These are phyloP conservation scores for Loripinus fragilis DNA, from an alignment of 2,888 invertebrate species.

Conservation along the genomic window DNA sequence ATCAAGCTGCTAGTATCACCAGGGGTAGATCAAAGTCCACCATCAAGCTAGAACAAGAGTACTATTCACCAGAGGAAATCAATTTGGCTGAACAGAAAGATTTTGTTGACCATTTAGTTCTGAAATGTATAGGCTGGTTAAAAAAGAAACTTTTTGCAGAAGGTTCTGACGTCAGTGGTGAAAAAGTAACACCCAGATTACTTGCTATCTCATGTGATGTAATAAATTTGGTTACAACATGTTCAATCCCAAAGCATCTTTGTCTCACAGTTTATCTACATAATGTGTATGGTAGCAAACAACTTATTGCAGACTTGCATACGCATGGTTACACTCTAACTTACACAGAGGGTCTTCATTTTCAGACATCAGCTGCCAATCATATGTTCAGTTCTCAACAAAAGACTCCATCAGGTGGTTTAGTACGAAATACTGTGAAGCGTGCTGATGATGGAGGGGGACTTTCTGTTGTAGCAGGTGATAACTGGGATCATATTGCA, in stretches of 20 bases:
- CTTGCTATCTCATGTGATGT: no score
- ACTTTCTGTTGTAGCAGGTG: not conserved
- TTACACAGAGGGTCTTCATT: not conserved
- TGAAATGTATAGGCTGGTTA: no score
- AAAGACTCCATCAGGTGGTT: not conserved
- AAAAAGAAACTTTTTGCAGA: no score
- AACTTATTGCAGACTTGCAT: slow-evolving; percentile 16
- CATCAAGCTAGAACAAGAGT: no score
- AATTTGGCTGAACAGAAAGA: no score
- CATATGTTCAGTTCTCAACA: not conserved
- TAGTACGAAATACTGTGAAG: not conserved
- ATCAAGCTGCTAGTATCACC: no score
- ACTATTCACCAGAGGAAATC: no score
- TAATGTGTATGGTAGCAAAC: slow-evolving; percentile 4
- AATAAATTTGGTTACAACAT: no score
- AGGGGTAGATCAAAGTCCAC: no score
- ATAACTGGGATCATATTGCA: slow-evolving; percentile 22
- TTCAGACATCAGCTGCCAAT: not conserved
- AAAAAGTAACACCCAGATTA: no score
- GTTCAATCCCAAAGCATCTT: slow-evolving; percentile 15
- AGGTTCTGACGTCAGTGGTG: no score
- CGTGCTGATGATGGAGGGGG: not conserved
- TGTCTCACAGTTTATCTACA: slow-evolving; percentile 14
- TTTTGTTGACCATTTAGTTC: no score
- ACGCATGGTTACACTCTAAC: not conserved